phyloP scores from a whole-genome alignment of 2,888 invertebrate species.

The Nyleta sp. region DNA sequence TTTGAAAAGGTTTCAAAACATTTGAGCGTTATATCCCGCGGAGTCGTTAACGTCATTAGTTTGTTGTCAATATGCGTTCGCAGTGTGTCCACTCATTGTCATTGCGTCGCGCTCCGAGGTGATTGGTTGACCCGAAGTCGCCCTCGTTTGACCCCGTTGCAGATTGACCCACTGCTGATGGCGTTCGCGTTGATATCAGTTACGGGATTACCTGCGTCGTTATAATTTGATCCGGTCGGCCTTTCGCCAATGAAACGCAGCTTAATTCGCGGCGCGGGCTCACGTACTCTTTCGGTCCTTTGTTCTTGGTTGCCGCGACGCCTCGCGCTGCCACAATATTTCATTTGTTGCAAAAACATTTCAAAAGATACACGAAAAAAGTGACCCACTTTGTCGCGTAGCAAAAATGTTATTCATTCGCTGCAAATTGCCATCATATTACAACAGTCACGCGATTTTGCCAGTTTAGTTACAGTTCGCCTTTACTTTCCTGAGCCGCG shows the following conservation, averaged over 20 bases:
- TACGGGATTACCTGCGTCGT: conserved; percentile 58
- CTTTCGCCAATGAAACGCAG: conserved; percentile 56
- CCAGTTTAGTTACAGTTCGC: conserved; percentile 59
- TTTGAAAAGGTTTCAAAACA: too few species aligned
- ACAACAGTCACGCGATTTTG: conserved; percentile 64
- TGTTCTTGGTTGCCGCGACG: conserved; percentile 23
- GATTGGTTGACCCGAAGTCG: conserved; percentile 64
- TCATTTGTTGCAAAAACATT: conserved; percentile 44
- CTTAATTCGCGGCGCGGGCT: conserved; percentile 40
- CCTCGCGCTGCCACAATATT: conserved; percentile 22
- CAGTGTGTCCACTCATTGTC: conserved; percentile 38
- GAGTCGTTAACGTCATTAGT: conserved; percentile 25
- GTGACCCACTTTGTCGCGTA: conserved; percentile 50
- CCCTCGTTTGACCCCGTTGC: conserved; percentile 64
- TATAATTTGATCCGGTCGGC: conserved; percentile 59
- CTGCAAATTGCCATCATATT: conserved; percentile 55
- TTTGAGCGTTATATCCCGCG: not conserved
- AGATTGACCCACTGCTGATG: conserved; percentile 65
- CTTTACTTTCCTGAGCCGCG: conserved; percentile 48
- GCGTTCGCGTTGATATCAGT: conserved; percentile 54
- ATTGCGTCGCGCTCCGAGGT: conserved; percentile 32
- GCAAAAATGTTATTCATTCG: conserved; percentile 56
- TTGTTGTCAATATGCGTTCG: conserved; percentile 28
- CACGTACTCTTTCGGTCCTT: conserved; percentile 24
- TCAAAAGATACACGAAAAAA: conserved; percentile 58